Conservation (phyloP, 2,797 vertebrate species). For the Hyperoplus lanceolatus region DNA sequence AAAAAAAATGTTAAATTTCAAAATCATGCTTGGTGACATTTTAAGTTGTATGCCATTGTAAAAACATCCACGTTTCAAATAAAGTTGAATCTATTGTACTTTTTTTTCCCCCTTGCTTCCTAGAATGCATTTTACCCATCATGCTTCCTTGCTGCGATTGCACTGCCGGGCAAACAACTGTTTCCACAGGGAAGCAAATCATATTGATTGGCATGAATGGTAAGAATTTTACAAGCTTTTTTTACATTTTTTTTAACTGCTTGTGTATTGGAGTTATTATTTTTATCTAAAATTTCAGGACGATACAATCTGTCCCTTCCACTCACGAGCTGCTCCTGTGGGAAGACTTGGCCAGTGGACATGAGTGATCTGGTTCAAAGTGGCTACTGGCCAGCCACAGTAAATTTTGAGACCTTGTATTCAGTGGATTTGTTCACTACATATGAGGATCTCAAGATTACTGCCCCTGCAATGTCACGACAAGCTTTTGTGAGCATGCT, state of each 20-base stretch:
- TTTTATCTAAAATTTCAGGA: background rate
- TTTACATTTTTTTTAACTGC: background rate
- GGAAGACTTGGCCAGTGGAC: background rate
- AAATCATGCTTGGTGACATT: too few relatives aligned
- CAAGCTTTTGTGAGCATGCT: slow-evolving; percentile 28
- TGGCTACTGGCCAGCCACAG: slow-evolving; percentile 1
- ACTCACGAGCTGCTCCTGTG: background rate
- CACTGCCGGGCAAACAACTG: background rate
- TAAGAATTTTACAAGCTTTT: background rate
- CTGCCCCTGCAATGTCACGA: slow-evolving; percentile 8
- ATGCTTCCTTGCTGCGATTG: slow-evolving; percentile 2
- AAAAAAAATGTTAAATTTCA: too few relatives aligned
- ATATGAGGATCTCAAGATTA: background rate
- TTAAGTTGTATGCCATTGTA: too few relatives aligned
- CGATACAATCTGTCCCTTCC: background rate
- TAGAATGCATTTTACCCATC: background rate
- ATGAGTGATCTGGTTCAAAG: background rate
- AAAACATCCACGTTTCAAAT: too few relatives aligned
- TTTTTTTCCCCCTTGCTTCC: background rate
- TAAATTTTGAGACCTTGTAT: background rate
- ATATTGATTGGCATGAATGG: background rate
- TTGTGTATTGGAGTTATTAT: background rate
- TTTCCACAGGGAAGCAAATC: background rate
- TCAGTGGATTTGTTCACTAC: background rate
- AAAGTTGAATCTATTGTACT: too few relatives aligned